Base-by-base conservation (phyloP, 2,888 invertebrate genomes). In the Sipunculus nudus region DNA sequence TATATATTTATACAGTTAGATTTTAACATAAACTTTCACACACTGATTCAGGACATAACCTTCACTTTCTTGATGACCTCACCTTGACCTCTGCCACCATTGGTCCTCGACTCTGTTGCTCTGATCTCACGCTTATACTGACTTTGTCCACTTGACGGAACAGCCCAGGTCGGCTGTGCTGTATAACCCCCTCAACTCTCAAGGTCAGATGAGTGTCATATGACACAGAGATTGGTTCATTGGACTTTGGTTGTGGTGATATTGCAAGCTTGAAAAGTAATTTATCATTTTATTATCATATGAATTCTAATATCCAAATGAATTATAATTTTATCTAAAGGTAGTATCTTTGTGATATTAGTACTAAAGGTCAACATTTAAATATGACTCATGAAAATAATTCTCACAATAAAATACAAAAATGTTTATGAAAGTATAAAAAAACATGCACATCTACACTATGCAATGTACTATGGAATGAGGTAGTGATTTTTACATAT, bases 151-250 rank as follows among this genome's bases (percentile, higher is more conserved):
- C 89, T 75, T 88, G 88, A 38, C 92, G 86, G 78, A 89, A 92
- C 13, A 90, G 81, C 4, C 90, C 89, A 5, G 89, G 89, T 87
- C 87, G 26, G 70, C 80, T 70, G 55, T 76, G 78, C 73, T 91
- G 90, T 48, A 96, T 88, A 1, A 97, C 94, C 0, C 96, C 96
- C 84, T 96, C 96, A 2, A 96, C 92, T 86, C 94, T 95, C 26
- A 96, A 88, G 1, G 95, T 93, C 61, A 96, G 87, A 71, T 93
- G 91, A 71, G 93, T 77, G 55, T 92, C 91, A 41, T 90, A 89
- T 61, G 92, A 91, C 38, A 96, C 90, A 65, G 91, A 88, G 48
- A 95, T 91, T 47, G 92, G 92, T 72, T 96, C 96, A 0, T 92
- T 91, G 39, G 89, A 88, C 52, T 91, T 85, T 0, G 92, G 92